Conservation (phyloP, 2,797 vertebrate species). For the Paramormyrops hopkinsi region DNA sequence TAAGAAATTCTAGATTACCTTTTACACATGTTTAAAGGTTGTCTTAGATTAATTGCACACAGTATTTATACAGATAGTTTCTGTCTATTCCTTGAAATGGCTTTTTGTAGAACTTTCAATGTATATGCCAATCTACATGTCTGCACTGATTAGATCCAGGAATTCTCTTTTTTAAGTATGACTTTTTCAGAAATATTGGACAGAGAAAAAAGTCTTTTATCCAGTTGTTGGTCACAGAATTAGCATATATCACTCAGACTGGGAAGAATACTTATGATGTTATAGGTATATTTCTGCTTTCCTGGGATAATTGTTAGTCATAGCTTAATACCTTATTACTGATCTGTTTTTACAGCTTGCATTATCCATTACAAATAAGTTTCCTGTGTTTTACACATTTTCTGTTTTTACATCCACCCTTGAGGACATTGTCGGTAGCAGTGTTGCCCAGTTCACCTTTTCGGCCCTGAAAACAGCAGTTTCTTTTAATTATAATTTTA, state of each 20-base stretch:
- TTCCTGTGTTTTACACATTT: neutral
- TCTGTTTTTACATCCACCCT: neutral
- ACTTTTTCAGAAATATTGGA: neutral
- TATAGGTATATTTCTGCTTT: conserved; percentile 3
- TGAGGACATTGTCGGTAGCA: neutral
- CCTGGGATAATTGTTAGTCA: neutral
- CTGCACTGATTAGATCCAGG: conserved; percentile 49
- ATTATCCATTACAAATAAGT: neutral
- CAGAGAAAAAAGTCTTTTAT: neutral
- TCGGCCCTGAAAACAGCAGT: neutral
- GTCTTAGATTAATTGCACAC: conserved; percentile 65
- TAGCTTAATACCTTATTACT: neutral
- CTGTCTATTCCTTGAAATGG: conserved; percentile 53
- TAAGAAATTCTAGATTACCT: conserved; percentile 51
- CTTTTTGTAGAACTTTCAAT: conserved; percentile 53
- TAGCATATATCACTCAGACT: neutral
- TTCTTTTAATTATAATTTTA: neutral
- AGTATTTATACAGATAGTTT: conserved; percentile 59
- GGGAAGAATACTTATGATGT: neutral
- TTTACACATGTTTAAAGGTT: conserved; percentile 66
- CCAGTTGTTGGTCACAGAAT: neutral
- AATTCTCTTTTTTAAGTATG: neutral
- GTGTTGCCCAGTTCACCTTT: neutral
- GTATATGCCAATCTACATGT: conserved; percentile 35
- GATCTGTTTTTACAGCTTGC: neutral